Conservation (phyloP, 2,888 invertebrate genomes). For the Allacma fusca region DNA sequence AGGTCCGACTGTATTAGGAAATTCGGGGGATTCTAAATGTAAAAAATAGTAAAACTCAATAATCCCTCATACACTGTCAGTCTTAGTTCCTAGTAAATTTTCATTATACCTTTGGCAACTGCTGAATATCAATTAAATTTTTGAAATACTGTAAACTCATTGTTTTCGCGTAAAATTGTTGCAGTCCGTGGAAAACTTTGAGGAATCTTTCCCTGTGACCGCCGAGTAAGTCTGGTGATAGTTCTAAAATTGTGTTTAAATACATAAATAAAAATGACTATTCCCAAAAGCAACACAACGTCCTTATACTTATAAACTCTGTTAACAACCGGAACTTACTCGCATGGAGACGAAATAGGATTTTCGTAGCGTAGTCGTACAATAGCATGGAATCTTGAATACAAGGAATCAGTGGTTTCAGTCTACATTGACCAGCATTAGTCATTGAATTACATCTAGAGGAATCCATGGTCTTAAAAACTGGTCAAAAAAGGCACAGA, state of each 20-base stretch:
- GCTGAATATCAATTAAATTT: slow-evolving; percentile 90
- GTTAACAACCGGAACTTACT: slow-evolving; percentile 64
- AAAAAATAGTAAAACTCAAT: background rate
- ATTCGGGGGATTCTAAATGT: slow-evolving; percentile 83
- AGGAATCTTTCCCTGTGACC: slow-evolving; percentile 91
- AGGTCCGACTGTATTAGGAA: slow-evolving; percentile 92
- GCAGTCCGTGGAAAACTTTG: slow-evolving; percentile 85
- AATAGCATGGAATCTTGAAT: slow-evolving; percentile 95
- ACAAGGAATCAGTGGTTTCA: slow-evolving; percentile 93
- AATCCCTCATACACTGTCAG: too few relatives aligned
- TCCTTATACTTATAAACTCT: background rate
- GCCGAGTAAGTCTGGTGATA: slow-evolving; percentile 87
- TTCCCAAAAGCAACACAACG: too few relatives aligned
- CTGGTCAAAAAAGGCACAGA: slow-evolving; percentile 67
- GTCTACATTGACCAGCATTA: slow-evolving; percentile 92
- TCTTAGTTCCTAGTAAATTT: too few relatives aligned
- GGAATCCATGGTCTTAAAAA: slow-evolving; percentile 92
- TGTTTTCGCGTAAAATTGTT: slow-evolving; percentile 91
- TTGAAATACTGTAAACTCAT: slow-evolving; percentile 97
- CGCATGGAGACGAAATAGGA: slow-evolving; percentile 93
- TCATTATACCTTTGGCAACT: slow-evolving; percentile 79
- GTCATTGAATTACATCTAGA: slow-evolving; percentile 97
- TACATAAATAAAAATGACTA: too few relatives aligned
- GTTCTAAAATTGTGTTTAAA: too few relatives aligned
- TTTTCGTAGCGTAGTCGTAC: slow-evolving; percentile 95